Conservation (phyloP, 2,888 invertebrate genomes). For the Tuberolachnus salignus region DNA sequence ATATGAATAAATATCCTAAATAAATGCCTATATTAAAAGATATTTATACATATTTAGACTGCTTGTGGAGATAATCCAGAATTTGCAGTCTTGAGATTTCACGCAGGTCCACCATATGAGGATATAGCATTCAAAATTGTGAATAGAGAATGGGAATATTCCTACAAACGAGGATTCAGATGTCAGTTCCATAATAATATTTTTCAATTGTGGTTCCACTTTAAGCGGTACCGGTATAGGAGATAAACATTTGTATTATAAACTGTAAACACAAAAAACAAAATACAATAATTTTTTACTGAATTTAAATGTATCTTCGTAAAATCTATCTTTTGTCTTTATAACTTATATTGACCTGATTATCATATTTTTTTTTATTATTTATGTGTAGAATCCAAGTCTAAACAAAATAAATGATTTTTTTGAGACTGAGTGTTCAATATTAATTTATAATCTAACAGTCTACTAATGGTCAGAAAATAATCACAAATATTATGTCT, state of each 20-base stretch:
- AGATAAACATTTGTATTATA: constrained; percentile 65
- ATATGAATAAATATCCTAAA: too few relatives aligned
- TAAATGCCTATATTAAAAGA: not conserved
- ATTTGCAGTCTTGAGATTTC: constrained; percentile 92
- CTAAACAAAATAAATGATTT: constrained; percentile 29
- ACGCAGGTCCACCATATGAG: constrained; percentile 99
- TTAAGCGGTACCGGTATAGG: constrained; percentile 95
- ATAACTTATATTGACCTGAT: not conserved
- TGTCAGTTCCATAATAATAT: constrained; percentile 99
- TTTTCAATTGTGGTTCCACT: constrained; percentile 99
- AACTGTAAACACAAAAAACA: too few relatives aligned
- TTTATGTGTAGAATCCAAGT: constrained; percentile 23
- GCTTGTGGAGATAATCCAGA: constrained; percentile 90
- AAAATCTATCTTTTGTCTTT: too few relatives aligned
- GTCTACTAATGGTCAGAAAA: constrained; percentile 21
- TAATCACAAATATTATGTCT: too few relatives aligned
- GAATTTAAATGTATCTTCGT: too few relatives aligned
- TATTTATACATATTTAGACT: constrained; percentile 67
- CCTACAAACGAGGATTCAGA: constrained; percentile 95
- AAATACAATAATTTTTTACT: not conserved
- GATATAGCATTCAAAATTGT: constrained; percentile 99
- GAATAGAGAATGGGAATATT: constrained; percentile 99
- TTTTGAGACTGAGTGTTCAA: constrained; percentile 4
- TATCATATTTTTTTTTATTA: not conserved
- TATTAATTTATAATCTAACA: constrained; percentile 24